Conservation (phyloP, 2,113 vertebrate species). For the Scatophagus argus region DNA sequence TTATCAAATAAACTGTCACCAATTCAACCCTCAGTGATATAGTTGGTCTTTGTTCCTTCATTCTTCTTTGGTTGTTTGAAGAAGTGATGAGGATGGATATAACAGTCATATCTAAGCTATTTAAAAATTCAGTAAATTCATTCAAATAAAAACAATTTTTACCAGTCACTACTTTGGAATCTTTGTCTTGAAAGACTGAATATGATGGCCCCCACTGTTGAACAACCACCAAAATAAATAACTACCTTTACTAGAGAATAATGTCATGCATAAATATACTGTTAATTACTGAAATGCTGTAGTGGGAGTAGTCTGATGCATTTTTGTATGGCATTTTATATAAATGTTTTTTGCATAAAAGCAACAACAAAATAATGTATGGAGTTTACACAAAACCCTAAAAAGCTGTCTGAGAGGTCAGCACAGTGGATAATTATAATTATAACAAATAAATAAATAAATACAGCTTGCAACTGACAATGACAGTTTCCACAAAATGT, state of each 20-base stretch:
- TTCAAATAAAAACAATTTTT: not conserved
- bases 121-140: not conserved
- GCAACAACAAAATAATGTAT: no score
- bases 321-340: not conserved
- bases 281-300: not conserved
- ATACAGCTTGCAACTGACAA: not conserved
- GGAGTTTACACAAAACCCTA: no score
- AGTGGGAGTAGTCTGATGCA: not conserved
- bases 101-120: not conserved
- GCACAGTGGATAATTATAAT: no score
- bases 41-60: not conserved
- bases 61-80: not conserved
- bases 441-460: not conserved
- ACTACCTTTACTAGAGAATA: not conserved
- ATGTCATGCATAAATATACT: not conserved
- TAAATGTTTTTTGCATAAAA: no score
- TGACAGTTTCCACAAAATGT: not conserved
- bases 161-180: no score
- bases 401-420: no score
- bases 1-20: conserved; percentile 35
- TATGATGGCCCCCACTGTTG: not conserved
- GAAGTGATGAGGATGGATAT: not conserved
- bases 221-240: not conserved
- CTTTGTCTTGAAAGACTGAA: not conserved
- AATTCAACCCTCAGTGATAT: conserved; percentile 5